Conservation (phyloP, 2,113 vertebrate genomes). For the Sterrhoptilus dennistouni region DNA sequence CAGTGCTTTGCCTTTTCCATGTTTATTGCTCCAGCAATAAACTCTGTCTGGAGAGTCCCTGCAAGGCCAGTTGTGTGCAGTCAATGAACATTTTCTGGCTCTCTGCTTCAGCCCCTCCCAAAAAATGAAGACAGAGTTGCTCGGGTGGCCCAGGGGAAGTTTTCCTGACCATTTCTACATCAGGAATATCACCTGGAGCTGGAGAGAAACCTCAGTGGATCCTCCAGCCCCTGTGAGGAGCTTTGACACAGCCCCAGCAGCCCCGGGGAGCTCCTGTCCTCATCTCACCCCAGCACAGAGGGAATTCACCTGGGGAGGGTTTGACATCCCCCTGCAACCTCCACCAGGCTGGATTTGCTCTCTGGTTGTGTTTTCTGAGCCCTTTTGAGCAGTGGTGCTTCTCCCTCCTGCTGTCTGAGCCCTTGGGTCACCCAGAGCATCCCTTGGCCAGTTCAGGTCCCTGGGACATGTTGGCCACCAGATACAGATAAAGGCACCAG, state of each 20-base stretch:
- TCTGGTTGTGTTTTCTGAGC: not conserved
- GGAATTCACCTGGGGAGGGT: not conserved
- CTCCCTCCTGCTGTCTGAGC: not conserved
- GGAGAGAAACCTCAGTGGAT: not conserved
- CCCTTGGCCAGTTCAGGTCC: not conserved
- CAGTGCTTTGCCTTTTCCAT: not conserved
- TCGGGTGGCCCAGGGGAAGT: not conserved
- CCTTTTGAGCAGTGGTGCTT: not conserved
- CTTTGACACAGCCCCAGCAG: fast-evolving
- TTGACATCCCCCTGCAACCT: not conserved
- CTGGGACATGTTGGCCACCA: constrained; percentile 6
- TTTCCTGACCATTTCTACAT: not conserved
- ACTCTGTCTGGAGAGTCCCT: not conserved
- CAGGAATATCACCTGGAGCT: not conserved
- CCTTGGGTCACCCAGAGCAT: not conserved
- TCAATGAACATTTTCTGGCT: not conserved
- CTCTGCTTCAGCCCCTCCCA: not conserved
- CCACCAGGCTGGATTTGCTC: not conserved
- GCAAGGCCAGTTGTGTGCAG: not conserved
- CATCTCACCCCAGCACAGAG: not conserved
- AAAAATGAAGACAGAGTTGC: not conserved
- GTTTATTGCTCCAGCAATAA: not conserved
- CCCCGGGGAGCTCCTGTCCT: not conserved
- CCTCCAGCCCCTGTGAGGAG: not conserved
- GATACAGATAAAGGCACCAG: not conserved